Percentiles rank a stretch among this genome's conserved stretches.
Evolutionary conservation across 2,797 vertebrate species (phyloP).

Genomic region (Gobionotothen gibberifrons): DNA sequence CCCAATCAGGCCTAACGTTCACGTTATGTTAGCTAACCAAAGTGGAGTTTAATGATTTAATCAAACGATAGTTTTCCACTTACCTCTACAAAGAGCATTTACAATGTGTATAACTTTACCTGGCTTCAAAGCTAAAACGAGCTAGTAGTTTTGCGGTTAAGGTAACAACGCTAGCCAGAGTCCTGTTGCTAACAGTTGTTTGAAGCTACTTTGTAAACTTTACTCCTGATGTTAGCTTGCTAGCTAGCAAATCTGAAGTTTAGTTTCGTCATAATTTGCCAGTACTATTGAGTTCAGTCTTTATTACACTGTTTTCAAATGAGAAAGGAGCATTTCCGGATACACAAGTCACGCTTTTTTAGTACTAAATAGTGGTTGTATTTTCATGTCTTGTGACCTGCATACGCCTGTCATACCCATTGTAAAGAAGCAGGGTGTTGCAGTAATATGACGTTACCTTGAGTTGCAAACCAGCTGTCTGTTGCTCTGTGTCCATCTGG

Average conservation of each 20-base stretch:
- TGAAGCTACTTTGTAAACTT: slow-evolving; percentile 44
- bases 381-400: slow-evolving; percentile 44
- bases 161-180: not conserved
- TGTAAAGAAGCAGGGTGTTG: not conserved
- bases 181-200: not conserved
- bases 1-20: slow-evolving; percentile 33
- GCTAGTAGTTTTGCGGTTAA: fast-evolving
- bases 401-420: slow-evolving; percentile 16
- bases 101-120: not conserved
- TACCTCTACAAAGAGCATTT: not conserved
- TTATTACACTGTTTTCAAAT: fast-evolving
- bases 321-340: fast-evolving
- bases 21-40: slow-evolving; percentile 30
- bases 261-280: not conserved
- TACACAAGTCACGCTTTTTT: not conserved
- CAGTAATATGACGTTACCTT: not conserved
- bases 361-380: not conserved
- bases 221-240: slow-evolving; percentile 52
- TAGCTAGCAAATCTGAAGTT: slow-evolving; percentile 44
- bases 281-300: not conserved
- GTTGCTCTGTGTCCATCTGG: not conserved
- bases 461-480: not conserved
- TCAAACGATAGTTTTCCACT: slow-evolving; percentile 18
- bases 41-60: slow-evolving; percentile 1
- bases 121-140: not conserved